These are phyloP conservation scores for Chanos chanos DNA, from an alignment of 2,797 vertebrate species.

Conservation along the genomic window DNA sequence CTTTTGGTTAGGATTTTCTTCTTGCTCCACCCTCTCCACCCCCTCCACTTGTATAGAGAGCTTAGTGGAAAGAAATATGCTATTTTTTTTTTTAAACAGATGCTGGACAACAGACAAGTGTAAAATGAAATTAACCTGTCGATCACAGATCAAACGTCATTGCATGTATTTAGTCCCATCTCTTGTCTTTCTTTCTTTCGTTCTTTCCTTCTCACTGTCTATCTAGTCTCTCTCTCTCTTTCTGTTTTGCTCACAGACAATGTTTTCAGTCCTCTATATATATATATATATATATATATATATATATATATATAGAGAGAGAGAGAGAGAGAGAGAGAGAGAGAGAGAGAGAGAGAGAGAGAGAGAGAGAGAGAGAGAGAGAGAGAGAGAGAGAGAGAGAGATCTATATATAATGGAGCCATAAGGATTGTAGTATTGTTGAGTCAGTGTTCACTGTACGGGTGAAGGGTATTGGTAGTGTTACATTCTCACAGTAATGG, in stretches of 20 bases:
- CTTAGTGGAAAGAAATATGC: too few relatives aligned
- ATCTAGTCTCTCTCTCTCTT: not conserved
- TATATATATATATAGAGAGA: too few relatives aligned
- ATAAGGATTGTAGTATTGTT: not conserved
- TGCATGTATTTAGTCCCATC: not conserved
- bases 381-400: not conserved
- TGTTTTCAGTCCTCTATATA: too few relatives aligned
- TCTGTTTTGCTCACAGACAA: too few relatives aligned
- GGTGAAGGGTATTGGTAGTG: not conserved
- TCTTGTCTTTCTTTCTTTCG: not conserved
- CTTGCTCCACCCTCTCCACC: slow-evolving; percentile 3
- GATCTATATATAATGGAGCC: too few relatives aligned
- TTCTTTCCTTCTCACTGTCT: not conserved
- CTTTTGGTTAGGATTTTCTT: slow-evolving; percentile 6
- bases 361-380: not conserved
- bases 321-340: too few relatives aligned
- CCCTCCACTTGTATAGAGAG: too few relatives aligned
- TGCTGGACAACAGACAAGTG: too few relatives aligned
- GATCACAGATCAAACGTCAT: not conserved
- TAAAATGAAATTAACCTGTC: not conserved
- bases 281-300: too few relatives aligned
- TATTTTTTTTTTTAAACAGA: too few relatives aligned
- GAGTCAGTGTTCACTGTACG: slow-evolving; percentile 11
- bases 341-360: too few relatives aligned
- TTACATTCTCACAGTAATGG: slow-evolving; percentile 15